Base-by-base conservation (phyloP, 2,797 vertebrate species). In the Aphelocoma californica region DNA sequence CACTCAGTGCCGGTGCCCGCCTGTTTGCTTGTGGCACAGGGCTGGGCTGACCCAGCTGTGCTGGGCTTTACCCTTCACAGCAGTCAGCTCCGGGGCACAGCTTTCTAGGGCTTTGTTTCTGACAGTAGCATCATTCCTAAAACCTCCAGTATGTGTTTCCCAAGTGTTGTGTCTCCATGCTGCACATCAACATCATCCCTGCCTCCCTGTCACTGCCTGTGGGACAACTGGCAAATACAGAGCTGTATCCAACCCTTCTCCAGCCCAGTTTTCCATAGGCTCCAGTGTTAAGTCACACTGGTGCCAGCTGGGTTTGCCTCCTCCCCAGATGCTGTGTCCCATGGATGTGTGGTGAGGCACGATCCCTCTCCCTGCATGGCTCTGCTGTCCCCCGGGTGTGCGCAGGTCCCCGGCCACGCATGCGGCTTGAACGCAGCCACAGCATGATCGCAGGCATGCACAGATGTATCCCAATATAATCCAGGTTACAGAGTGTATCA, bases 391-490 rank as follows among this genome's bases (percentile, higher is more conserved):
- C 81, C 6, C 1, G 2, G 26, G 34, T 16, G 57, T 25, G 4
- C 0, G 2, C 61, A 16, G 81, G 2, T 69, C 56, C 83, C 74
- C 2, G 3, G 82, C 84, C 87, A 62, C 1, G 87, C 95, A 90
- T 69, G 95, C 10, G 10, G 84, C 86, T 80, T 2, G 28, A 19
- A 15, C 9, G 18, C 62, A 44, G 19, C 6, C 89, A 53, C 5
- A 1, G 91, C 89, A 89, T n/a, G 81, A 44, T 12, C 0, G 1
- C 67, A 38, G 81, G 86, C 78, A 75, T 48, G 93, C 81, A 44
- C 57, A 3, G 15, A 25, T 21, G 6, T 0, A 4, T 1, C 14
- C 58, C 10, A 12, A 19, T 1, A 9, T 1, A 14, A 31, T 3
- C 14, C 51, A 18, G 72, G 8, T 28, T 10, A 4, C 8, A 9